Percentiles rank a stretch among this genome's conserved stretches.
These are phyloP conservation scores for Cheilosia vulpina DNA, from an alignment of 2,888 invertebrate species.

Conservation along the genomic window DNA sequence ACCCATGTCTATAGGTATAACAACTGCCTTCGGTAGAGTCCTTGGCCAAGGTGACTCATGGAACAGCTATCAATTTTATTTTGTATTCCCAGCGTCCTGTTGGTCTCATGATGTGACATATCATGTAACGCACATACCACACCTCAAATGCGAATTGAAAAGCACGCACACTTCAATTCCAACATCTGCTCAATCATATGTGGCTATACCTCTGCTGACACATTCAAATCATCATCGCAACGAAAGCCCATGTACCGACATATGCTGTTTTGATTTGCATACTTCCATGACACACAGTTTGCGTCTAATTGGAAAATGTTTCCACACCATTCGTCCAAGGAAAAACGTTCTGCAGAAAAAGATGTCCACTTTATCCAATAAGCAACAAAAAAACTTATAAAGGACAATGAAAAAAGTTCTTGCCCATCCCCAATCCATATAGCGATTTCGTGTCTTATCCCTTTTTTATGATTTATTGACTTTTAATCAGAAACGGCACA, in stretches of 20 bases:
- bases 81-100: no score
- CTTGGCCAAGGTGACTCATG: no score
- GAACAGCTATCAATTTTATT: background rate
- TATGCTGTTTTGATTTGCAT: slow-evolving; percentile 58
- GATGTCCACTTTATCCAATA: slow-evolving; percentile 2
- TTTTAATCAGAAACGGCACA: slow-evolving; percentile 74
- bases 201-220: slow-evolving; percentile 1
- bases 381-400: background rate
- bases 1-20: no score
- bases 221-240: slow-evolving; percentile 34
- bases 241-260: slow-evolving; percentile 40
- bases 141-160: background rate
- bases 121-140: no score
- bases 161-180: background rate
- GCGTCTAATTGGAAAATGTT: slow-evolving; percentile 26
- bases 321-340: background rate
- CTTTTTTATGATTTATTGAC: slow-evolving; percentile 74
- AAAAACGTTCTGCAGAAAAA: background rate
- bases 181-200: background rate
- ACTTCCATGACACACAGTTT: slow-evolving; percentile 13
- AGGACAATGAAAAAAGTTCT: no score
- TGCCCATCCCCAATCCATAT: background rate
- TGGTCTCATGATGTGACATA: no score
- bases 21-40: no score
- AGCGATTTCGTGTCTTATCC: slow-evolving; percentile 56